Evolutionary conservation across 2,888 invertebrate genomes (phyloP).

Genomic region (Dichetophora obliterata): DNA sequence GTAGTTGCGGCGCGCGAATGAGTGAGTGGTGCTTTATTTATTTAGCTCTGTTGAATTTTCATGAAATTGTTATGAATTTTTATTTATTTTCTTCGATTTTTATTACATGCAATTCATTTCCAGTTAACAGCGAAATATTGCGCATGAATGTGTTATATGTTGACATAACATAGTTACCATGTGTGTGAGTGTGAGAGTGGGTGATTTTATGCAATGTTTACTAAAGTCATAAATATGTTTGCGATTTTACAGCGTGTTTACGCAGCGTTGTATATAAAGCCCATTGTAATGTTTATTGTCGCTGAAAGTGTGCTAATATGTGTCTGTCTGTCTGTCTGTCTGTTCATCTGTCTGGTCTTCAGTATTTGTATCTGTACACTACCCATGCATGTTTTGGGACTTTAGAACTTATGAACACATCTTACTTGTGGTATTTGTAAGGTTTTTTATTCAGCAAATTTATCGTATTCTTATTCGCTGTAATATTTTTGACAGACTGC

Average conservation of each 20-base stretch:
- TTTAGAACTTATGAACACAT: no score
- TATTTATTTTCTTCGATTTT: neutral
- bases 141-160: neutral
- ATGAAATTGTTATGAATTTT: slow-evolving; percentile 3
- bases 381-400: neutral
- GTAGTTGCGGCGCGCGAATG: no score
- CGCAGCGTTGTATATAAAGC: neutral
- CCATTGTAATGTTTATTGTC: neutral
- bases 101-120: neutral
- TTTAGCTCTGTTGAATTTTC: neutral
- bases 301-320: neutral
- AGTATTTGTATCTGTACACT: neutral
- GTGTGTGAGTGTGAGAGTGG: neutral
- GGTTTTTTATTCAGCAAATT: neutral
- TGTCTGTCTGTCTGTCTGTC: no score
- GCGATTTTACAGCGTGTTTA: slow-evolving; percentile 3
- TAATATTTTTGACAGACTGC: neutral
- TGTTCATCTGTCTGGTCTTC: no score
- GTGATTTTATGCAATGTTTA: neutral
- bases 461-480: neutral
- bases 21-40: neutral
- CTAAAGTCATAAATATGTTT: neutral
- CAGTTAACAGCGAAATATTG: neutral
- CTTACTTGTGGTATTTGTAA: no score
- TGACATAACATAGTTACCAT: neutral